Evolutionary conservation across 2,113 vertebrate genomes (phyloP).

Genomic region (Ophiodon elongatus): DNA sequence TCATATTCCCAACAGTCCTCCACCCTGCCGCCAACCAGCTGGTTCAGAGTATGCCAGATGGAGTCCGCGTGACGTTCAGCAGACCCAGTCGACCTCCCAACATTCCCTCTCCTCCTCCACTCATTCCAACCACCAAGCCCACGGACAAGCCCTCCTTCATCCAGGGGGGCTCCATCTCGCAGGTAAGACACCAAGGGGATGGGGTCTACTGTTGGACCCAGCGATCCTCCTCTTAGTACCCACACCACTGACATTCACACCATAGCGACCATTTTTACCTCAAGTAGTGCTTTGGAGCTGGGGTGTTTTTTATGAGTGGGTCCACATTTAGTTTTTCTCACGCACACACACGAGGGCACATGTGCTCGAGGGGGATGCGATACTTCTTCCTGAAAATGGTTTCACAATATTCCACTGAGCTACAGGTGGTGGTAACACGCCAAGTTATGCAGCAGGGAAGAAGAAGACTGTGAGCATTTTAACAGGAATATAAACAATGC

Average conservation of each 20-base stretch:
- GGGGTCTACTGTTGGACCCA: no score
- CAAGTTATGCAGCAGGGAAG: no score
- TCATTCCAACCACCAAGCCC: constrained; percentile 98
- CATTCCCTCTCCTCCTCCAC: constrained; percentile 93
- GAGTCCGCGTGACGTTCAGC: constrained; percentile 90
- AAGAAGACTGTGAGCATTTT: no score
- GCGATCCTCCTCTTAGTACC: background rate
- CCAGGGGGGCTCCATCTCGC: constrained; percentile 97
- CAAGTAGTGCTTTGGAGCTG: background rate
- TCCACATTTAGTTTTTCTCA: background rate
- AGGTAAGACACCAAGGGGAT: constrained; percentile 82
- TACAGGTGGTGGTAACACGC: no score
- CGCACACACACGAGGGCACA: background rate
- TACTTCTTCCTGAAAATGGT: background rate
- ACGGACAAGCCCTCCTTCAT: constrained; percentile 98
- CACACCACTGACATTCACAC: background rate
- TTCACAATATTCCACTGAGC: background rate
- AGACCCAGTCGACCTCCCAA: constrained; percentile 91
- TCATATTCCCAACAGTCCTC: constrained; percentile 85
- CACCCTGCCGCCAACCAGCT: constrained; percentile 95
- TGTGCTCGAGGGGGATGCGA: background rate
- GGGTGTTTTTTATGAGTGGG: background rate
- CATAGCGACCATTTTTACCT: background rate
- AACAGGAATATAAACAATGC: background rate
- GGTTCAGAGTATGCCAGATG: constrained; percentile 90